Base-by-base conservation (phyloP, 1,140 invertebrate genomes). In the Nymphalis io region DNA sequence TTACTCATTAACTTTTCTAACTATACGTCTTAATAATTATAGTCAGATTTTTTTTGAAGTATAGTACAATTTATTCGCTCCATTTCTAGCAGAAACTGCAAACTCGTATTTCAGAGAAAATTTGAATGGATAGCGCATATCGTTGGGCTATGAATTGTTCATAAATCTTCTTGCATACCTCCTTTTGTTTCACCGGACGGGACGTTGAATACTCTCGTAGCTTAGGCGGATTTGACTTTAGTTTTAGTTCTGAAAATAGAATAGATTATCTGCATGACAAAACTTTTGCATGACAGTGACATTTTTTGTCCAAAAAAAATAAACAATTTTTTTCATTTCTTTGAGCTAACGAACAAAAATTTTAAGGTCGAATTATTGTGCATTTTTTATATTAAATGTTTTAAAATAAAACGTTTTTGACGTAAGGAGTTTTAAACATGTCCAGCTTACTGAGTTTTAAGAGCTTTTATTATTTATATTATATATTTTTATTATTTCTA, bases 51-150 rank as follows among this genome's bases (percentile, higher is more conserved):
- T 3, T 42, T n/a, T 46, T 18, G 2, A 59, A 20, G 39, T 20
- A 39, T 18, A 38, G n/a, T 39, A 64, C 16, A 63, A 48, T 48
- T 51, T 18, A 6, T 42, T 11, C 16, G 44, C 61, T 13, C 33
- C 6, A 46, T 20, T 51, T 27, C 18, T 60, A 33, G 3, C 44
- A 51, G 18, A 38, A 62, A 63, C 23, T 63, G 27, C 33, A 60
- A 53, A 58, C 38, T 40, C 20, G 33, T 65, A 55, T 57, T 42
- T 55, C 33, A 55, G 48, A 42, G 48, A 57, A 40, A 65, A 79
- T 83, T 82, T 86, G 80, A 87, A 85, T 84, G 82, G 80, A 81
- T 85, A 80, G 74, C 79, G 82, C 82, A 83, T 84, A 85, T 85
- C 81, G 85, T 82, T 83, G 84, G 74, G 79, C 76, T 76, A 78